Evolutionary conservation across 2,113 vertebrate genomes (phyloP), one percentile per base, ranked within the genome.

Genomic region (Scolopax mira): DNA sequence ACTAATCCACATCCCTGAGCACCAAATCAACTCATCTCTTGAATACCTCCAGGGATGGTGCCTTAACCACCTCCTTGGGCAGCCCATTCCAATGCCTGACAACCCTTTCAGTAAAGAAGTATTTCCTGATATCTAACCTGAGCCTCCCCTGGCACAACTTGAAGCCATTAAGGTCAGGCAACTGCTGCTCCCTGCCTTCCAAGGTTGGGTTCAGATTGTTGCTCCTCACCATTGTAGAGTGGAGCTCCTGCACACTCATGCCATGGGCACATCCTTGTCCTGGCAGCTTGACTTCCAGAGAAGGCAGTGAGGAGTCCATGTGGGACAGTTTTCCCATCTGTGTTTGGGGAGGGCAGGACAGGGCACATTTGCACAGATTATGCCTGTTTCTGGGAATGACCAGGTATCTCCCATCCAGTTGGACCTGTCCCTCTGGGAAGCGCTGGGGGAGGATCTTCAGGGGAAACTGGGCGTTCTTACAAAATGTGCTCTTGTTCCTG

Each of bases 341-440:
- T n/a, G 54, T 41, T 13, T 78, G 57, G 67, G 67, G 37, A 73
- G 35, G 54, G 55, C 82, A 86, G 85, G n/a, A 37, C 48, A 37
- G 51, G 73, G 60, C 2, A 3, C 39, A 49, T 19, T 41, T 9
- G 4, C 48, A 66, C 17, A 27, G 28, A 9, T 64, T 39, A 67
- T 2, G 0, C 39, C 89, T 58, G 46, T 4, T 78, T 73, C 87
- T 91, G 67, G 88, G 48, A 93, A 70, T 0, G 2, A 25, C 28
- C 15, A 30, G 54, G 14, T 88, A 73, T 30, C 65, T 85, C 61
- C 71, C 70, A 78, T 37, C 77, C 77, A 31, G 85, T 18, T 35
- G 13, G 80, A 79, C 90, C 67, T 74, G 88, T 80, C 81, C 80
- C 81, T 83, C 73, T 71, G 79, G 72, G 57, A 87, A 86, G 52